Base-by-base conservation (phyloP, 2,888 invertebrate species). In the Tenthredo scrophulariae region DNA sequence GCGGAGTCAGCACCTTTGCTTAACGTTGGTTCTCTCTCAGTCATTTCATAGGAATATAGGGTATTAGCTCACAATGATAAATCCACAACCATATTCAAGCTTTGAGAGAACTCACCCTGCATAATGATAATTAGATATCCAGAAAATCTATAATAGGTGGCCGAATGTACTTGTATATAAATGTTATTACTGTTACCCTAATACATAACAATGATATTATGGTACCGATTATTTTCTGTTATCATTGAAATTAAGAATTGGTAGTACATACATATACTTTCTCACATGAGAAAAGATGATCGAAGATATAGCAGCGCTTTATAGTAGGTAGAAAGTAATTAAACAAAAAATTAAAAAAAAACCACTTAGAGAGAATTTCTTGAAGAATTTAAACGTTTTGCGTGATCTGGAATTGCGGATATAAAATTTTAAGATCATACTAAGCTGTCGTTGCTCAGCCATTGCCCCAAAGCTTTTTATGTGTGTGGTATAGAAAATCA, bases 151-250 rank as follows among this genome's bases (percentile, higher is more conserved):
- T 77, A 77, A 54, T 58, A 62, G 62, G 6, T 37, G 80, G 80
- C 80, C 58, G 62, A 62, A 33, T 33, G 80, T 62, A 80, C 80
- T 80, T 80, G 62, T 80, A 80, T 80, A 80, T 62, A 62, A 80
- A 80, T 80, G 62, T 80, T 80, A 80, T 80, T 37, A 29, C 80
- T 40, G 58, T 80, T 80, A 80, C 22, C 58, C 40, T 79, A 62
- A 58, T 79, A 79, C 37, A 40, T 79, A 79, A 79, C 37, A 79
- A 54, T 75, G 15, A 77, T 77, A 50, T 70, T 77, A 77, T 43
- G 13, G 50, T 77, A 29, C 62, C 18, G 15, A 33, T 77, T 58
- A 54, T 15, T 62, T 37, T 33, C 29, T 62, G 80, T 80, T 26
- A 58, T 15, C 62, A 58, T 62, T 80, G 37, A 80, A 37, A 33